phyloP scores from a whole-genome alignment of 2,888 invertebrate genomes.

The Cephus spinipes region DNA sequence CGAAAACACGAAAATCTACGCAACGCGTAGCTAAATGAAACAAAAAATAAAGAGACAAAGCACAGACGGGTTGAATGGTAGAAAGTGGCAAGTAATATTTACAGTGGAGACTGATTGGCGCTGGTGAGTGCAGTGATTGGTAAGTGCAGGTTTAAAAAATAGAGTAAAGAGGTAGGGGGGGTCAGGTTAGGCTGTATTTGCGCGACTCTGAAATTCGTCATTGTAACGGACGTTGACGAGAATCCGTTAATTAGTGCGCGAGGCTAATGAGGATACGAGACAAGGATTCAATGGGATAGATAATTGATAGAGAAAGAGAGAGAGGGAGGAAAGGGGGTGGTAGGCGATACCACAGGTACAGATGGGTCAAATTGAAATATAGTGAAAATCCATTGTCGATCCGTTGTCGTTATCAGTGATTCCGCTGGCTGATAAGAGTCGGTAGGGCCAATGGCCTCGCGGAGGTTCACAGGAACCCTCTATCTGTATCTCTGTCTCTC shows the following conservation, averaged over 20 bases:
- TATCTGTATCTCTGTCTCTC: no score
- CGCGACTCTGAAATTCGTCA: neutral
- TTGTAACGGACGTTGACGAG: slow-evolving; percentile 7
- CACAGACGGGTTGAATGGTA: neutral
- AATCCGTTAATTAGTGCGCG: slow-evolving; percentile 33
- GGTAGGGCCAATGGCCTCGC: neutral
- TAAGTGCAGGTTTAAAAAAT: neutral
- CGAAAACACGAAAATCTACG: neutral
- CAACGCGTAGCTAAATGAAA: neutral
- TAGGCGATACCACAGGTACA: neutral
- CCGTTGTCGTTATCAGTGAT: neutral
- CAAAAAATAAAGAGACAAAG: neutral
- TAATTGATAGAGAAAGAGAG: slow-evolving; percentile 9
- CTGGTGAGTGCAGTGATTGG: neutral
- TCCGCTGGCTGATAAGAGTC: neutral
- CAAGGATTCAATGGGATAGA: neutral
- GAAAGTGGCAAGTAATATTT: neutral
- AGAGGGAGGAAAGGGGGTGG: slow-evolving; percentile 6
- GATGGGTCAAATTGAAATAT: neutral
- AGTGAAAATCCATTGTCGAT: neutral
- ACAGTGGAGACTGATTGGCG: neutral
- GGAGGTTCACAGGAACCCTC: neutral
- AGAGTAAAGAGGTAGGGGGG: neutral
- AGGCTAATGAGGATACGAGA: neutral
- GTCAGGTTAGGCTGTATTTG: neutral